Percentiles rank a stretch among this genome's conserved stretches.
Conservation (phyloP, 2,888 invertebrate genomes). For the Schrankia costaestrigalis region DNA sequence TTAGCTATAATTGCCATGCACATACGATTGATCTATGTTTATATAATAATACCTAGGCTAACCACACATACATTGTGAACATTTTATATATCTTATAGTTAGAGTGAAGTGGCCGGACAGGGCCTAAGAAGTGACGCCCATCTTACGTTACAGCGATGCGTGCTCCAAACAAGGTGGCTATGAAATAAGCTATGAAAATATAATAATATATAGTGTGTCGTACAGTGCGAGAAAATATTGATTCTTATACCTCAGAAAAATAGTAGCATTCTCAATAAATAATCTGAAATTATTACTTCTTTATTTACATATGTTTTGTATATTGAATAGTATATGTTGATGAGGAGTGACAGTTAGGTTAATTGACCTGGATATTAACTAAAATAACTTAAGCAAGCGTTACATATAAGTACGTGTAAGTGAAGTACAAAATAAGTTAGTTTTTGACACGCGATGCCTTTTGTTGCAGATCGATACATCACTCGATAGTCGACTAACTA, state of each 20-base stretch:
- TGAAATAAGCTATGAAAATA: slow-evolving; percentile 75
- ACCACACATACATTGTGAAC: slow-evolving; percentile 72
- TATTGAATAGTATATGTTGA: slow-evolving; percentile 61
- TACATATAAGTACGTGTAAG: slow-evolving; percentile 25
- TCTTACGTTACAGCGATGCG: slow-evolving; percentile 53
- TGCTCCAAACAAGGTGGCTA: slow-evolving; percentile 54
- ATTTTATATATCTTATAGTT: slow-evolving; percentile 47
- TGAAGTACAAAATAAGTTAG: slow-evolving; percentile 36
- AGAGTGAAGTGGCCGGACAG: slow-evolving; percentile 58
- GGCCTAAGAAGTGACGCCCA: slow-evolving; percentile 53
- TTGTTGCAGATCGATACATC: slow-evolving; percentile 25
- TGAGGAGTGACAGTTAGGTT: slow-evolving; percentile 49
- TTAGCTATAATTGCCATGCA: slow-evolving; percentile 76
- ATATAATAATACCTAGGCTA: slow-evolving; percentile 62
- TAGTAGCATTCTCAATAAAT: slow-evolving; percentile 68
- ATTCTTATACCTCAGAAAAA: slow-evolving; percentile 70
- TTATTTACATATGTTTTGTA: slow-evolving; percentile 71
- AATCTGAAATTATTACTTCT: slow-evolving; percentile 69
- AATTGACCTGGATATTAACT: slow-evolving; percentile 51
- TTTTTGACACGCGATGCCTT: slow-evolving; percentile 37
- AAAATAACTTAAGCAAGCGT: slow-evolving; percentile 35
- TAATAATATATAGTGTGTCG: slow-evolving; percentile 66
- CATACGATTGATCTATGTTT: slow-evolving; percentile 59
- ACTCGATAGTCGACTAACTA: slow-evolving; percentile 13
- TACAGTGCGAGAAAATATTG: slow-evolving; percentile 70